Evolutionary conservation across 2,113 vertebrate species (phyloP).

Genomic region (rabbit (Oryctolagus cuniculus)): mOryCun1.1 NC_091434.1:92355501-92356000

Average conservation of each 20-base stretch:
- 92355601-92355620: background rate
- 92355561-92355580: background rate
- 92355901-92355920: too few species aligned
- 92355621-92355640: too few species aligned
- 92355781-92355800: background rate
- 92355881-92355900: too few species aligned
- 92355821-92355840: background rate
- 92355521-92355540: too few species aligned
- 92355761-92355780: background rate
- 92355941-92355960: too few species aligned
- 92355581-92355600: too few species aligned
- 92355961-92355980: too few species aligned
- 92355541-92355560: background rate
- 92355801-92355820: conserved; percentile 36
- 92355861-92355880: too few species aligned
- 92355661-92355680: background rate
- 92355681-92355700: background rate
- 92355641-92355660: background rate
- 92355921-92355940: too few species aligned
- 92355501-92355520: background rate
- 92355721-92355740: background rate
- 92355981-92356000: too few species aligned
- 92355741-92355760: background rate
- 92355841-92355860: background rate
- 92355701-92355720: background rate